phyloP scores from a whole-genome alignment of 1,140 invertebrate genomes.

The Drosophila leontia region DNA sequence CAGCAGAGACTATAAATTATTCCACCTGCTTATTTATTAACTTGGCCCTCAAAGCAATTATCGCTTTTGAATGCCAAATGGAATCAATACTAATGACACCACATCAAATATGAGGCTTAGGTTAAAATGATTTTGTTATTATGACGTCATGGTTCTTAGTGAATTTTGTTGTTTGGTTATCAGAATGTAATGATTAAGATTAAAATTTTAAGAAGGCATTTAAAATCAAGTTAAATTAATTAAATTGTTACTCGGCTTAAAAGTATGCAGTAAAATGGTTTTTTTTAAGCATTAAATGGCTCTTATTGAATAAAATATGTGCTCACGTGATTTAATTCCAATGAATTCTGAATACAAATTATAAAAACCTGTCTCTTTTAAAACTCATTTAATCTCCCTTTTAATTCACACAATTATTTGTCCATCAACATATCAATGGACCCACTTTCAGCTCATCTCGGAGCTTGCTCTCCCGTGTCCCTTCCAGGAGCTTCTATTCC shows the following conservation, averaged over 20 bases:
- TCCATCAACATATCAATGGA: background rate
- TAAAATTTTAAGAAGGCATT: background rate
- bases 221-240: accelerated
- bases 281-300: background rate
- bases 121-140: background rate
- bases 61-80: slow-evolving; percentile 9
- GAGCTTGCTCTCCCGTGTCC: background rate
- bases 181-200: background rate
- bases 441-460: background rate
- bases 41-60: background rate
- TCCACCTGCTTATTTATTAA: slow-evolving; percentile 2
- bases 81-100: background rate
- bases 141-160: background rate
- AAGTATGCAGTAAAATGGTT: background rate
- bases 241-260: background rate
- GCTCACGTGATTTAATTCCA: background rate
- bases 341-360: background rate
- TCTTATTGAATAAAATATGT: background rate
- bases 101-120: background rate
- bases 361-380: background rate
- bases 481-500: background rate
- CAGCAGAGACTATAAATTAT: background rate
- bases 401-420: background rate
- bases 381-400: too few relatives aligned
- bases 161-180: background rate